These are phyloP conservation scores for Agonopterix subpropinquella DNA, from an alignment of 2,888 invertebrate species.

Conservation along the genomic window DNA sequence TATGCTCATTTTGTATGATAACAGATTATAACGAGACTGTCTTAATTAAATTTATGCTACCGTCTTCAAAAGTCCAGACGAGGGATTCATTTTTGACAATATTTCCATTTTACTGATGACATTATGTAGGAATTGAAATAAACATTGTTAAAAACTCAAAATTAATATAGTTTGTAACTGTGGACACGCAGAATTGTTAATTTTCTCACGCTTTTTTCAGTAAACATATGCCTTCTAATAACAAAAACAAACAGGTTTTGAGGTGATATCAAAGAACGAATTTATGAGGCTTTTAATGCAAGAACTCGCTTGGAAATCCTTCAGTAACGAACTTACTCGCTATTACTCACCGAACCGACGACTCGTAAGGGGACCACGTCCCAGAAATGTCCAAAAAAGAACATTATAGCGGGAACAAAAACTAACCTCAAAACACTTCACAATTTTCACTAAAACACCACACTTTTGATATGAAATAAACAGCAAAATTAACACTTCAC, in stretches of 20 bases:
- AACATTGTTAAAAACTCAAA: too few species aligned
- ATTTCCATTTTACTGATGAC: too few species aligned
- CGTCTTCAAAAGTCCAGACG: too few species aligned
- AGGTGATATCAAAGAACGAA: neutral
- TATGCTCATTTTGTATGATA: too few species aligned
- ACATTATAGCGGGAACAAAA: conserved; percentile 65
- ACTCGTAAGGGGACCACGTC: conserved; percentile 33
- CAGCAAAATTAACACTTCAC: conserved; percentile 8
- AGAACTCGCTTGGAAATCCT: conserved; percentile 42
- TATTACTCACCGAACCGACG: conserved; percentile 69
- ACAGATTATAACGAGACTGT: too few species aligned
- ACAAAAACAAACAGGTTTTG: conserved; percentile 8
- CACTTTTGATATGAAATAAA: conserved; percentile 3
- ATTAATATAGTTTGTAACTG: neutral
- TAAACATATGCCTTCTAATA: conserved; percentile 7
- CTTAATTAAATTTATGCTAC: too few species aligned
- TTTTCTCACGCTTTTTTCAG: neutral
- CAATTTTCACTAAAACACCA: conserved; percentile 22
- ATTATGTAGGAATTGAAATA: too few species aligned
- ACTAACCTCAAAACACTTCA: conserved; percentile 58
- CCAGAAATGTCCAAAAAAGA: conserved; percentile 19
- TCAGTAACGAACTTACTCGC: conserved; percentile 50
- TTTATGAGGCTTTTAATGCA: neutral
- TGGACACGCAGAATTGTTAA: conserved; percentile 4
- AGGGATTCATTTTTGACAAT: too few species aligned